Percentiles rank a stretch among this genome's conserved stretches.
Evolutionary conservation across 2,797 vertebrate genomes (phyloP).

Genomic region (Muraenolepis orangiensis): DNA sequence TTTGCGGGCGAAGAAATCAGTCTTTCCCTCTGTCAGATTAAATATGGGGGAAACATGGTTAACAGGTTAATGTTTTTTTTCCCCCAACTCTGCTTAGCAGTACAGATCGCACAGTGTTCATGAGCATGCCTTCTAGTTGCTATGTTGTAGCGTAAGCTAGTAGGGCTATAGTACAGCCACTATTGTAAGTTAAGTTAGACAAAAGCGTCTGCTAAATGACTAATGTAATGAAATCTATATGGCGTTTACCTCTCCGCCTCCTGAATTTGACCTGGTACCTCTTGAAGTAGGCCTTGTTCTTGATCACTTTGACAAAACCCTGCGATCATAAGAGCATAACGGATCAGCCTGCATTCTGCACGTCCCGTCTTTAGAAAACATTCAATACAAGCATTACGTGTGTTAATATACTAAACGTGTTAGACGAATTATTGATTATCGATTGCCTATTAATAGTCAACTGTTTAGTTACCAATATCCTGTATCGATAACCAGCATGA

Average conservation of each 20-base stretch:
- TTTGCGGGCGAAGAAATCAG: slow-evolving; percentile 93
- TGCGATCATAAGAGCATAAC: slow-evolving; percentile 45
- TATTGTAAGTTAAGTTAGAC: no score
- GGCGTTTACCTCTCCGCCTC: slow-evolving; percentile 87
- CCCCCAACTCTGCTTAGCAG: not conserved
- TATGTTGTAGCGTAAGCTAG: no score
- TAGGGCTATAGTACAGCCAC: no score
- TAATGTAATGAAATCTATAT: no score
- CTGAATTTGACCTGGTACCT: slow-evolving; percentile 98
- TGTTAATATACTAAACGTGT: not conserved
- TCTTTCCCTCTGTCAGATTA: slow-evolving; percentile 87
- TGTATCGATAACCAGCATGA: slow-evolving; percentile 22
- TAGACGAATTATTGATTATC: not conserved
- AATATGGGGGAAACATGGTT: not conserved
- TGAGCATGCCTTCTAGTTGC: no score
- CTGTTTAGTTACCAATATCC: not conserved
- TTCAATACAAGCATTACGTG: not conserved
- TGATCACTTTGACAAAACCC: slow-evolving; percentile 99
- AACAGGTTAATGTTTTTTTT: not conserved
- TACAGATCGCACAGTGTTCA: not conserved
- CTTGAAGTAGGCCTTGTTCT: slow-evolving; percentile 98
- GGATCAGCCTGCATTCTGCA: not conserved
- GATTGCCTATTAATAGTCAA: not conserved
- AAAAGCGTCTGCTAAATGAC: no score
- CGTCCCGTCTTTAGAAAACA: not conserved